A percentile compares a stretch with the other conserved stretches of the same genome.
These are phyloP conservation scores for Rhagologus leucostigma DNA, from an alignment of 2,113 vertebrate genomes.

Conservation along the genomic window DNA sequence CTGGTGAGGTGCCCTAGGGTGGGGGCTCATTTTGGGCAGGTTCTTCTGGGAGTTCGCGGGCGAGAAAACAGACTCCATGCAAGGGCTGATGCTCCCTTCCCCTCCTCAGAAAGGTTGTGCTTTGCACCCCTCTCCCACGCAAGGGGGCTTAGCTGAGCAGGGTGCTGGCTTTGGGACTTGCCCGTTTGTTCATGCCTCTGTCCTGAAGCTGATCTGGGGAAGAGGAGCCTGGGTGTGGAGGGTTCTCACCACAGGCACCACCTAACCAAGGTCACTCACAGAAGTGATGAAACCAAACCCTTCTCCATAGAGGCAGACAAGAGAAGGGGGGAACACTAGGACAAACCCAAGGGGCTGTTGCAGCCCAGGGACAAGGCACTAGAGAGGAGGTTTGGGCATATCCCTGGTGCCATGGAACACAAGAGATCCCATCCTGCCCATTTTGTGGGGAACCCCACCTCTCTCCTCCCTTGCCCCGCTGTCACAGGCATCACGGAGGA, in stretches of 20 bases:
- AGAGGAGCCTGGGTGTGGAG: neutral
- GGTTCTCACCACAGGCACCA: neutral
- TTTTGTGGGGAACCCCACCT: neutral
- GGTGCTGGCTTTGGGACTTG: neutral
- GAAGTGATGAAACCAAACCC: neutral
- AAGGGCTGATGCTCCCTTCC: neutral
- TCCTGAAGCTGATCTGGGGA: neutral
- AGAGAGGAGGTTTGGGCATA: neutral
- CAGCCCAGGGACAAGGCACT: neutral
- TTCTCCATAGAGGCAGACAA: neutral
- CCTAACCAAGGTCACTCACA: neutral
- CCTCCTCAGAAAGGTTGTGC: neutral
- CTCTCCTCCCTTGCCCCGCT: neutral
- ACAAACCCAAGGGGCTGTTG: neutral
- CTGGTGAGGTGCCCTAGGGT: neutral
- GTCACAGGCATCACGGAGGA: conserved; percentile 86
- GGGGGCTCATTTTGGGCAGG: neutral
- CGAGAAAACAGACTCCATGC: neutral
- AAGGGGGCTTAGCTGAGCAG: neutral
- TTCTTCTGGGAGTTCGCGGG: neutral
- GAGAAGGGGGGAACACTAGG: neutral
- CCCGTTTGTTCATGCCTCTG: neutral
- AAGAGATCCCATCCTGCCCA: neutral
- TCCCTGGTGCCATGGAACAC: neutral
- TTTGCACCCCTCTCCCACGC: neutral